Evolutionary conservation across 2,113 vertebrate species (phyloP).

Genomic region (Apistogramma diplotaenia): DNA sequence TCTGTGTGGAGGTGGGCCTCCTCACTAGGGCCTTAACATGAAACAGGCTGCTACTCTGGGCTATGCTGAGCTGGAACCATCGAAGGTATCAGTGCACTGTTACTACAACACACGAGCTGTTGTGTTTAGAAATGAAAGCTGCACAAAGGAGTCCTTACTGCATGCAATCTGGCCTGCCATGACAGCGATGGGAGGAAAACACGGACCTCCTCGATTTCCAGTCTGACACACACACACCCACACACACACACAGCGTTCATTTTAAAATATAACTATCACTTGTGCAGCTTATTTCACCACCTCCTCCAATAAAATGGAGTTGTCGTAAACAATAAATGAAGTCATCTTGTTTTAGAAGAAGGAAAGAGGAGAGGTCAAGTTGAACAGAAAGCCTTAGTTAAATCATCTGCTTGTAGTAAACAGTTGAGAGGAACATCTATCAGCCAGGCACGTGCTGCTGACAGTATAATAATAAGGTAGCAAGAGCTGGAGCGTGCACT

Average conservation of each 20-base stretch:
- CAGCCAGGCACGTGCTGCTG: constrained; percentile 71
- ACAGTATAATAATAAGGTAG: constrained; percentile 77
- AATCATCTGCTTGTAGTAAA: constrained; percentile 76
- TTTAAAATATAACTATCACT: constrained; percentile 19
- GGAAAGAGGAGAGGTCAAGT: constrained; percentile 61
- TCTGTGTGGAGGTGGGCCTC: constrained; percentile 57
- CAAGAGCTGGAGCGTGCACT: constrained; percentile 59
- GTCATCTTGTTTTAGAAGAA: constrained; percentile 64
- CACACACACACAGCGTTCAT: background rate
- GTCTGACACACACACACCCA: constrained; percentile 18
- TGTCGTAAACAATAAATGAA: constrained; percentile 67
- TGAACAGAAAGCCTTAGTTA: constrained; percentile 65
- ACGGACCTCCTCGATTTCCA: background rate
- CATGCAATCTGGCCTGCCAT: background rate
- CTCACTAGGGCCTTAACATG: constrained; percentile 48
- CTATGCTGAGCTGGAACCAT: constrained; percentile 29
- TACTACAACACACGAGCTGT: constrained; percentile 17
- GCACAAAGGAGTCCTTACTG: constrained; percentile 3
- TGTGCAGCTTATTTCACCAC: constrained; percentile 12
- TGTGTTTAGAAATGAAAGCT: constrained; percentile 43
- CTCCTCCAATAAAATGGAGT: constrained; percentile 63
- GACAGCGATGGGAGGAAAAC: background rate
- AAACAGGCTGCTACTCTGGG: constrained; percentile 59
- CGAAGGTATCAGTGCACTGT: constrained; percentile 13
- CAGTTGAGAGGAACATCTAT: constrained; percentile 75